phyloP scores from a whole-genome alignment of 2,888 invertebrate genomes.

The Pachydiplax longipennis region DNA sequence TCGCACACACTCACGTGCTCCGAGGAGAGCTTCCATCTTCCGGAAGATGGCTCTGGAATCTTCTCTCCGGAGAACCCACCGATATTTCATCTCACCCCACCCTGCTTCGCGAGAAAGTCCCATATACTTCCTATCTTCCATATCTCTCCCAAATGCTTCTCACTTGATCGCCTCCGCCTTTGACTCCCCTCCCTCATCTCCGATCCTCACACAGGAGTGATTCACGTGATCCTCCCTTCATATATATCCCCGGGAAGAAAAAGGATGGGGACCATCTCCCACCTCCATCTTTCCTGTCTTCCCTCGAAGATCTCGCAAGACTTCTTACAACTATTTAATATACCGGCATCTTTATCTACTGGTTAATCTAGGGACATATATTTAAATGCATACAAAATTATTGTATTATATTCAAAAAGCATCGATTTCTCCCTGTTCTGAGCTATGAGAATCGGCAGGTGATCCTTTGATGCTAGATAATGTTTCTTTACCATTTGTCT shows the following conservation, averaged over 20 bases:
- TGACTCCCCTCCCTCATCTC: background rate
- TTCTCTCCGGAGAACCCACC: background rate
- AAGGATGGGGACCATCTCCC: background rate
- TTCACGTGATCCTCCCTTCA: background rate
- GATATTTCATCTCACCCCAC: background rate
- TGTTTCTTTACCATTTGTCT: too few species aligned
- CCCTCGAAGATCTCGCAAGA: background rate
- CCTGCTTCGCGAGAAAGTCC: background rate
- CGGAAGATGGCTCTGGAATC: slow-evolving; percentile 29
- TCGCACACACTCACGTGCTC: background rate
- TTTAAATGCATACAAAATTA: background rate
- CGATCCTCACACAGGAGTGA: background rate
- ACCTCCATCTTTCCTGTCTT: background rate
- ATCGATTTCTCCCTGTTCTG: too few species aligned
- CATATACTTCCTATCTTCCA: background rate
- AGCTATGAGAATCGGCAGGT: too few species aligned
- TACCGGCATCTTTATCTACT: background rate
- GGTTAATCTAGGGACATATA: background rate
- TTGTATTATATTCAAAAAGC: too few species aligned
- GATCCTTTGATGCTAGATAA: too few species aligned
- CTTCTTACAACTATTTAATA: background rate
- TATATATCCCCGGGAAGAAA: background rate
- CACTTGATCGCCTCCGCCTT: background rate
- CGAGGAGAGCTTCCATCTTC: background rate
- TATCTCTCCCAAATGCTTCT: background rate